Base-by-base conservation (phyloP, 2,797 vertebrate species). In the Trichosurus vulpecula region DNA sequence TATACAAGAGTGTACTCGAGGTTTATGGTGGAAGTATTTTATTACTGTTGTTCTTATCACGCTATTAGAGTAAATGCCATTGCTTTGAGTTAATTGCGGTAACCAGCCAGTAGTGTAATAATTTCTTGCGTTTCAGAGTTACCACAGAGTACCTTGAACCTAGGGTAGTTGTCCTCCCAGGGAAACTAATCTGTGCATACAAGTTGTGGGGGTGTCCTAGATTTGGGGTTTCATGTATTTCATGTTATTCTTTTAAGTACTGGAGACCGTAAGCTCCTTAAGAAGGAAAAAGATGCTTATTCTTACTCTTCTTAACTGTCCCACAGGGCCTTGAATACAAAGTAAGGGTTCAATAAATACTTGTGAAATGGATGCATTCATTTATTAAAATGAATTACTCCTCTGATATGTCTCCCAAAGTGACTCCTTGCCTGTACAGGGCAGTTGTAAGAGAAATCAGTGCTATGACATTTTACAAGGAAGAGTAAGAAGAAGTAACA, bases 401-500 rank as follows among this genome's bases (percentile, higher is more conserved):
- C 22, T 51, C 74, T 93, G n/a, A 66, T 91, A 91, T 52, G 30
- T 92, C 41, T 91, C 25, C 31, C 54, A 61, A 41, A 52, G 35
- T 53, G 92, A 87, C 35, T 66, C 12, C 25, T 66, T 55, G 30
- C 16, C 54, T 47, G 27, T 90, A 9, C 19, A 1, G 52, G 30
- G 12, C 61, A 66, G 41, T 19, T 6, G 3, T 29, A 16, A 52
- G 16, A 91, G 35, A 14, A 55, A 52, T 53, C 52, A 56, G 9
- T 56, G 52, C 89, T 91, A 41, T 93, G 55, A 94, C 95, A 57
- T 52, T 58, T 54, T 53, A 87, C 12, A 54, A 54, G 53, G 41
- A 95, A 94, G 91, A 90, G 47, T 12, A 54, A 94, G n/a, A 95
- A 94, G 31, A 91, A 53, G 2, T 56, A 57, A 6, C 19, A 89